A percentile compares a stretch with the other conserved stretches of the same genome.
phyloP scores from a whole-genome alignment of 1,140 invertebrate species.

The Cotesia chilonis region DNA sequence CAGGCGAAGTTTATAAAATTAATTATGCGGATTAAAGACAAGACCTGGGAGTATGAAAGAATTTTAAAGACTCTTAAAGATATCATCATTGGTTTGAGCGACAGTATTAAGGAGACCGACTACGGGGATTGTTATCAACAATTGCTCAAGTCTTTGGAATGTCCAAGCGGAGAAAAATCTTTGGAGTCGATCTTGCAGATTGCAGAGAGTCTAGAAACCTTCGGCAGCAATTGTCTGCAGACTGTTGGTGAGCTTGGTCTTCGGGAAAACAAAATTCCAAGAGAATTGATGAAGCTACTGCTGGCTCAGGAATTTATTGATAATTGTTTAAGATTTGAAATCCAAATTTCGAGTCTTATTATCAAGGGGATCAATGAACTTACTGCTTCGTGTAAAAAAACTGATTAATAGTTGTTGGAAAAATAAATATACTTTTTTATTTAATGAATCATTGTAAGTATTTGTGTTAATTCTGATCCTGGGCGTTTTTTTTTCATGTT shows the following conservation, averaged over 20 bases:
- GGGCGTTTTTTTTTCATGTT: background rate
- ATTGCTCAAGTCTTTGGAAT: conserved; percentile 30
- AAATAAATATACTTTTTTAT: no score
- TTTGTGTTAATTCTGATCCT: no score
- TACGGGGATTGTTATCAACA: conserved; percentile 36
- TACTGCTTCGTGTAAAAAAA: background rate
- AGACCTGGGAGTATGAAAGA: conserved; percentile 12
- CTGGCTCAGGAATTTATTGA: conserved; percentile 45
- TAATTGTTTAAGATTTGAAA: no score
- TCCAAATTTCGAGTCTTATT: no score
- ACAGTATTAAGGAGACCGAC: conserved; percentile 37
- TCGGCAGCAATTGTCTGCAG: conserved; percentile 38
- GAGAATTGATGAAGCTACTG: conserved; percentile 22
- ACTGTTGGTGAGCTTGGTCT: background rate
- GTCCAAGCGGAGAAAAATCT: conserved; percentile 23
- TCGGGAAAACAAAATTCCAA: background rate
- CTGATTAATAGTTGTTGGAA: background rate
- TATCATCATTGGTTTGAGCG: conserved; percentile 33
- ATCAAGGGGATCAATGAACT: no score
- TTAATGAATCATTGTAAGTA: no score
- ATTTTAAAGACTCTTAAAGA: conserved; percentile 34
- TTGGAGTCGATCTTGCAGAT: conserved; percentile 23
- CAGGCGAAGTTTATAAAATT: conserved; percentile 30
- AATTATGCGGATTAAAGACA: conserved; percentile 24
- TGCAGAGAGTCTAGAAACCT: conserved; percentile 23